Conservation (phyloP, 1,140 invertebrate genomes). For the Vollenhovia emeryi region DNA sequence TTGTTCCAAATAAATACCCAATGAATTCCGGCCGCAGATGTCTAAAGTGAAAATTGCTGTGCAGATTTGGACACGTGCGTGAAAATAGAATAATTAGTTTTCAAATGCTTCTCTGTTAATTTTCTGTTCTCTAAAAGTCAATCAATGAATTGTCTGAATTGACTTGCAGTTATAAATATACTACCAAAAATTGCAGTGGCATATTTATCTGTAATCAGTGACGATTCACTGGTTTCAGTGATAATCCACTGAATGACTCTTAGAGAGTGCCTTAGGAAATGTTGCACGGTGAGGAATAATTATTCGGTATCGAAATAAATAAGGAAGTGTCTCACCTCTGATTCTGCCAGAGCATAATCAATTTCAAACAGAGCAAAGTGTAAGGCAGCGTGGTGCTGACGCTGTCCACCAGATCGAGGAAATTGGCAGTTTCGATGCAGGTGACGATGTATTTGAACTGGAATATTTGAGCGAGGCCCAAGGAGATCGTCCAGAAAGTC, state of each 20-base stretch:
- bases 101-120: background rate
- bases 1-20: no score
- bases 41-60: background rate
- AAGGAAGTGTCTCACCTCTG: background rate
- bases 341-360: conserved; percentile 46
- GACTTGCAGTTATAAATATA: no score
- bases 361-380: conserved; percentile 31
- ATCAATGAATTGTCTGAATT: no score
- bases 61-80: background rate
- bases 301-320: background rate
- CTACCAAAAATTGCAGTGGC: no score
- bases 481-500: background rate
- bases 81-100: background rate
- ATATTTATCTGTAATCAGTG: no score
- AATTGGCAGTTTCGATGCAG: background rate
- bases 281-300: background rate
- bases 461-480: background rate
- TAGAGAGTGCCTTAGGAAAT: no score
- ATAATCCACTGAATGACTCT: no score
- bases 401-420: conserved; percentile 23
- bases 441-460: conserved; percentile 8
- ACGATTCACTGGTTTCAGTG: no score
- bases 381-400: conserved; percentile 37
- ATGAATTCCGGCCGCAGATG: background rate
- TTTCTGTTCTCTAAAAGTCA: background rate